Evolutionary conservation across 2,888 invertebrate species (phyloP).

Genomic region (Drosophila atroscutellata): DNA sequence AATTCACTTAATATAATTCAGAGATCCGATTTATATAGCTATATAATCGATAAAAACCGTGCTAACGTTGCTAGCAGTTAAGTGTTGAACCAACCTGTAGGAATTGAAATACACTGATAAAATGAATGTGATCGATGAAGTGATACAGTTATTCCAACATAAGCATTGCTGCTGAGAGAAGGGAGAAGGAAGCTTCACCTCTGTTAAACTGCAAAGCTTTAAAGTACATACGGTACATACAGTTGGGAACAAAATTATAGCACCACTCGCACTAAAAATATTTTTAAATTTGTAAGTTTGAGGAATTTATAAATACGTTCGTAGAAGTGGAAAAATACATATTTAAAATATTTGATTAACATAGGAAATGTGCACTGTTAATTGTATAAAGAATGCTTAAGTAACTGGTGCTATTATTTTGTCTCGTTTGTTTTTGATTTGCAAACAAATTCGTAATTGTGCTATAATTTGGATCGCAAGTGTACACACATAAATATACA

Average conservation of each 20-base stretch:
- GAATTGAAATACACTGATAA: background rate
- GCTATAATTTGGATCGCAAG: background rate
- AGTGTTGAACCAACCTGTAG: background rate
- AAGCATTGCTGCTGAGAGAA: background rate
- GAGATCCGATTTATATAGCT: background rate
- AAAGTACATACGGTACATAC: background rate
- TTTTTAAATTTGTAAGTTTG: background rate
- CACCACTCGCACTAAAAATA: background rate
- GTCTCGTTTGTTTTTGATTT: background rate
- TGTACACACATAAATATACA: background rate
- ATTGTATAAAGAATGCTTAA: too few relatives aligned
- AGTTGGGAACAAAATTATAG: background rate
- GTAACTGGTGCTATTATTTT: too few relatives aligned
- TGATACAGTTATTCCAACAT: background rate
- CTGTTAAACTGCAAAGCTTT: constrained; percentile 1
- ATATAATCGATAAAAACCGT: background rate
- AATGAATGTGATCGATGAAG: background rate
- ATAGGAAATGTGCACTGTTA: too few relatives aligned
- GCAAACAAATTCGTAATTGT: background rate
- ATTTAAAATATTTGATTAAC: background rate
- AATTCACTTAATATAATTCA: background rate
- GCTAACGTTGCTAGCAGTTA: background rate
- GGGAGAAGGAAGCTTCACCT: constrained; percentile 1
- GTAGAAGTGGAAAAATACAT: background rate
- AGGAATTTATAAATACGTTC: background rate